Conservation (phyloP, 1,140 invertebrate species). For the Leguminivora glycinivorella region DNA sequence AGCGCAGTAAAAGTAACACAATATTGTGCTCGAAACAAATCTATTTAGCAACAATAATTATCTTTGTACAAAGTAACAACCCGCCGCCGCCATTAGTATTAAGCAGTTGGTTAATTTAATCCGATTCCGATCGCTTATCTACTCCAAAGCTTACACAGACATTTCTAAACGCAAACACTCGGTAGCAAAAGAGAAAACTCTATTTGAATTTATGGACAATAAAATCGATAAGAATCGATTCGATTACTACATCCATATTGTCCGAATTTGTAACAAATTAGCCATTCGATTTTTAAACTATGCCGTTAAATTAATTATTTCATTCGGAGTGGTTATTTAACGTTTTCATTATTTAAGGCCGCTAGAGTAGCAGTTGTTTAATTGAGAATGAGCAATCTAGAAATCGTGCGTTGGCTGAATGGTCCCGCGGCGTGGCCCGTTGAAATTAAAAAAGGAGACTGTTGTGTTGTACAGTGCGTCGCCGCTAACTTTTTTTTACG, state of each 20-base stretch:
- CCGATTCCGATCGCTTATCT: constrained; percentile 24
- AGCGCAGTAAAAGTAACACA: background rate
- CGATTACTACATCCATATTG: constrained; percentile 13
- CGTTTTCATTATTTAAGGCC: constrained; percentile 36
- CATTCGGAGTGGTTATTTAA: constrained; percentile 26
- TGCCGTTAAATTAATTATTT: constrained; percentile 25
- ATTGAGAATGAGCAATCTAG: constrained; percentile 41
- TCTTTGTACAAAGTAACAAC: background rate
- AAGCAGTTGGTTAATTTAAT: constrained; percentile 22
- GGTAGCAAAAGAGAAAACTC: constrained; percentile 21
- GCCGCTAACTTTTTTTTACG: constrained; percentile 8
- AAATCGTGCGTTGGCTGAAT: constrained; percentile 31
- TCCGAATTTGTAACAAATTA: constrained; percentile 17
- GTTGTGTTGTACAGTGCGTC: constrained; percentile 7
- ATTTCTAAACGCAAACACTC: constrained; percentile 17
- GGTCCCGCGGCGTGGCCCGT: constrained; percentile 16
- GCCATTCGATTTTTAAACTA: constrained; percentile 22
- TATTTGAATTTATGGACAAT: constrained; percentile 25
- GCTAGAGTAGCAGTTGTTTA: constrained; percentile 37
- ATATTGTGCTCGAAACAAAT: background rate
- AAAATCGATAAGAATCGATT: constrained; percentile 20
- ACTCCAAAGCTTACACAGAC: constrained; percentile 18
- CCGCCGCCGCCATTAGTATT: constrained; percentile 10
- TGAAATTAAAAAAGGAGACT: constrained; percentile 14
- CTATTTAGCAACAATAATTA: constrained; percentile 17